Evolutionary conservation across 30 jellyfish, hydroid and myxozoan species (phyloP).

Genomic region (Aurelia coerulea): DNA sequence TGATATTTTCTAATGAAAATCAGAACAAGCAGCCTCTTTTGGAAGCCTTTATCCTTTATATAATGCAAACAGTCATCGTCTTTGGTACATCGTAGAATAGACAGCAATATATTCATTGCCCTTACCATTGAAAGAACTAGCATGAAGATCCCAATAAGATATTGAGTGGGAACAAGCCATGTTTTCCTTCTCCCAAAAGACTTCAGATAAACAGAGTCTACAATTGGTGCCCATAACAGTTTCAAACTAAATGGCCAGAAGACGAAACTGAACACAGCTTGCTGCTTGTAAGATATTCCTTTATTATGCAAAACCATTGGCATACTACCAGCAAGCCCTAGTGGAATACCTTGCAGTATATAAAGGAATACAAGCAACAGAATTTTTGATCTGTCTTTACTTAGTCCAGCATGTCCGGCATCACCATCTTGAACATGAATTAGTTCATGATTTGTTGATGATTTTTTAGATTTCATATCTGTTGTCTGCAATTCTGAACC

Average conservation of each 20-base stretch:
- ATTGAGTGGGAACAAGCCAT: conserved; percentile 98
- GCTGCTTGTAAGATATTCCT: conserved; percentile 82
- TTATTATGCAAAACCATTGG: conserved; percentile 97
- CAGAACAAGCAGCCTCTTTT: no score
- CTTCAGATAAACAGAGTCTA: conserved; percentile 84
- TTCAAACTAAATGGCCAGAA: conserved; percentile 98
- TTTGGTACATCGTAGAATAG: no score
- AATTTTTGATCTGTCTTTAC: conserved; percentile 66
- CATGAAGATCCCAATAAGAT: conserved; percentile 88
- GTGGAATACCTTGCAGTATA: conserved; percentile 97
- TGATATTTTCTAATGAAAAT: no score
- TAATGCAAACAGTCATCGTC: no score
- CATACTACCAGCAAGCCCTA: conserved; percentile 97
- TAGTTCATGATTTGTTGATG: background rate
- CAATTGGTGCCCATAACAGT: conserved; percentile 99
- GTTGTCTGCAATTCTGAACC: no score
- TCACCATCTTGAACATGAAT: background rate
- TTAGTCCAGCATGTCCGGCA: background rate
- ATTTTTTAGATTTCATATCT: background rate
- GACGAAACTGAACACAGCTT: conserved; percentile 95
- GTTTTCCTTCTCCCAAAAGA: conserved; percentile 93
- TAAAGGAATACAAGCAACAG: conserved; percentile 76
- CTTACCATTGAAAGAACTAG: conserved; percentile 83
- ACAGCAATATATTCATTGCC: background rate
- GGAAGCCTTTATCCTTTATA: no score